phyloP scores from a whole-genome alignment of 2,888 invertebrate species.

The Drosophila suboccidentalis region DNA sequence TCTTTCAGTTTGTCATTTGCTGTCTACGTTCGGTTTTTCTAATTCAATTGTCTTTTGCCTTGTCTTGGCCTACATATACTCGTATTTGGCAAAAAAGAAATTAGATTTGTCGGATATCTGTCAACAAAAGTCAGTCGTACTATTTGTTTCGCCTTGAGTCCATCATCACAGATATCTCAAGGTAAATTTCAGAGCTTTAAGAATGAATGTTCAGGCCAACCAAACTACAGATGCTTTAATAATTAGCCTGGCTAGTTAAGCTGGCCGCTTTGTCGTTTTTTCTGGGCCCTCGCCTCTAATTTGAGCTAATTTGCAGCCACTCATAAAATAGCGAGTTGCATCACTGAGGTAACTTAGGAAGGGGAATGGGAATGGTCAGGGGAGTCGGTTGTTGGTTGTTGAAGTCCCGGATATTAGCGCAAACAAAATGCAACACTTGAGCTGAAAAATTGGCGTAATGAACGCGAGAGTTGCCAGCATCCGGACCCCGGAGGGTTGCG shows the following conservation, averaged over 20 bases:
- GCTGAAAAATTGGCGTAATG: slow-evolving; percentile 80
- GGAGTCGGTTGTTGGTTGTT: neutral
- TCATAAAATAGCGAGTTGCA: slow-evolving; percentile 70
- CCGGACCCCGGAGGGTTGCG: slow-evolving; percentile 63
- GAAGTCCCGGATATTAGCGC: slow-evolving; percentile 75
- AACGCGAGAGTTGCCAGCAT: slow-evolving; percentile 60
- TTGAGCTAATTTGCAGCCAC: slow-evolving; percentile 77
- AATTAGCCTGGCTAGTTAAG: slow-evolving; percentile 50
- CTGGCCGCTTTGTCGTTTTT: slow-evolving; percentile 27
- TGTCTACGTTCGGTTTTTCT: slow-evolving; percentile 39
- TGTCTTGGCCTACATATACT: slow-evolving; percentile 66
- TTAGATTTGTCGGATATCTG: slow-evolving; percentile 54
- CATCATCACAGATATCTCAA: slow-evolving; percentile 15
- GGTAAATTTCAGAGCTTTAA: slow-evolving; percentile 48
- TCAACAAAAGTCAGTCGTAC: slow-evolving; percentile 57
- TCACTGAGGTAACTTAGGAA: neutral
- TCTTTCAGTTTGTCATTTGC: slow-evolving; percentile 24
- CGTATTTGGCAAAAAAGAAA: slow-evolving; percentile 32
- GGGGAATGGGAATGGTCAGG: too few species aligned
- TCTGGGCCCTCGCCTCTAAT: slow-evolving; percentile 51
- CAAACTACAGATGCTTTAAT: slow-evolving; percentile 64
- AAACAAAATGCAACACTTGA: slow-evolving; percentile 83
- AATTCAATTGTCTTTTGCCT: slow-evolving; percentile 60
- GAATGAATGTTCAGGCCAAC: neutral
- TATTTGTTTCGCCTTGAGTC: slow-evolving; percentile 47